A percentile compares a stretch with the other conserved stretches of the same genome.
These are phyloP conservation scores for Suncus etruscus DNA, from an alignment of 2,113 vertebrate species.

Conservation along the genomic window DNA sequence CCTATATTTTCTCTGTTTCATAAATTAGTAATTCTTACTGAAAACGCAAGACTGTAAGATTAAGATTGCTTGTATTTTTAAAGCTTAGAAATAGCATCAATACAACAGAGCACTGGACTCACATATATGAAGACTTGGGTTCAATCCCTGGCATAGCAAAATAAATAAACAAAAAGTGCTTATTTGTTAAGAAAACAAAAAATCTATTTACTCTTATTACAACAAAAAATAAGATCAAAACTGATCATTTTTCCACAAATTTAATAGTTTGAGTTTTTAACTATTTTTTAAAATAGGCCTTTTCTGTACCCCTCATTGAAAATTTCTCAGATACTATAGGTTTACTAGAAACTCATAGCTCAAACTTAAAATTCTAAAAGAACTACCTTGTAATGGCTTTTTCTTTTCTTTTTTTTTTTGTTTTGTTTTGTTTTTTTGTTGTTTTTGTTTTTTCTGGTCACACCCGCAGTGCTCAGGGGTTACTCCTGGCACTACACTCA, in stretches of 20 bases:
- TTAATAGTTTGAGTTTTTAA: not conserved
- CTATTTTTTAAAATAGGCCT: not conserved
- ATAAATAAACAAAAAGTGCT: too few relatives aligned
- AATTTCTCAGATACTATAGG: not conserved
- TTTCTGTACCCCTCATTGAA: not conserved
- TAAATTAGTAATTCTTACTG: not conserved
- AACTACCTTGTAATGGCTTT: not conserved
- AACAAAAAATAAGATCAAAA: slow-evolving; percentile 28
- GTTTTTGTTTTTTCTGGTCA: too few relatives aligned
- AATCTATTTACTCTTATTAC: not conserved
- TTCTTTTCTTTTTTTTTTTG: too few relatives aligned
- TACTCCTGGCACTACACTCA: too few relatives aligned
- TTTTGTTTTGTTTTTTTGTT: too few relatives aligned
- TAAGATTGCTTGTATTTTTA: not conserved
- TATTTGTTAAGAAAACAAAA: too few relatives aligned
- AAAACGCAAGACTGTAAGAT: slow-evolving; percentile 2
- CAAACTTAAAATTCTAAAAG: slow-evolving; percentile 39
- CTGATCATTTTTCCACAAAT: not conserved
- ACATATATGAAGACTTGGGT: too few relatives aligned
- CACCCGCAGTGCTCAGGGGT: too few relatives aligned
- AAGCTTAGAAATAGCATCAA: not conserved
- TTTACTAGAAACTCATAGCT: slow-evolving; percentile 49
- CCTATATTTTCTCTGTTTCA: too few relatives aligned
- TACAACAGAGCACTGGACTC: too few relatives aligned
- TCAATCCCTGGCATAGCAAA: too few relatives aligned